A percentile compares a stretch with the other conserved stretches of the same genome.
Evolutionary conservation across 2,113 vertebrate species (phyloP).

Genomic region (Desmodus rotundus): DNA sequence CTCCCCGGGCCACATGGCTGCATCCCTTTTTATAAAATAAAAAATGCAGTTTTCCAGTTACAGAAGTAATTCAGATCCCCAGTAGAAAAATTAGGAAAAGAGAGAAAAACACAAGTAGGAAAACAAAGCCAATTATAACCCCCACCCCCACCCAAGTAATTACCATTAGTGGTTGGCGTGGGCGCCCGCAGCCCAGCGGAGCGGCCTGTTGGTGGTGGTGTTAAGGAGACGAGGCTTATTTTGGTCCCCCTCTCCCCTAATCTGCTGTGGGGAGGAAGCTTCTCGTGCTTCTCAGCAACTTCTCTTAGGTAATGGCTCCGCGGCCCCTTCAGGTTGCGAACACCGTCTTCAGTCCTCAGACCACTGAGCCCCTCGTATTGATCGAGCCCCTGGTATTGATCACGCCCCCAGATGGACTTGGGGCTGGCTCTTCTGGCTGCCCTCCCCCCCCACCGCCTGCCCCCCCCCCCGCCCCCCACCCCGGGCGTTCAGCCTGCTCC

Average conservation of each 20-base stretch:
- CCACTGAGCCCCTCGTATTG: too few relatives aligned
- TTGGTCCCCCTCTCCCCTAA: background rate
- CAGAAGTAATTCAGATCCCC: background rate
- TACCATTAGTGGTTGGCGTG: fast-evolving
- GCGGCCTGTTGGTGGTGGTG: too few relatives aligned
- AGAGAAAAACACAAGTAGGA: background rate
- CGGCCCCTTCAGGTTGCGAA: background rate
- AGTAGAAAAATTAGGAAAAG: background rate
- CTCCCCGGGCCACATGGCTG: too few relatives aligned
- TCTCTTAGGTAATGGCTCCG: background rate
- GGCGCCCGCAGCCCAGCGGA: fast-evolving
- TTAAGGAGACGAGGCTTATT: too few relatives aligned
- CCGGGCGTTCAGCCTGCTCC: too few relatives aligned
- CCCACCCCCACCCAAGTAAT: background rate
- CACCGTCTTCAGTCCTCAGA: background rate
- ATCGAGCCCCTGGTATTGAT: too few relatives aligned
- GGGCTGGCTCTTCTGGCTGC: too few relatives aligned
- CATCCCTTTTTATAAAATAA: background rate
- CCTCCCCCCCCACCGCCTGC: too few relatives aligned
- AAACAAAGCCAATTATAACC: background rate
- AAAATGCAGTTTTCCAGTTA: background rate
- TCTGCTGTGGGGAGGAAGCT: too few relatives aligned
- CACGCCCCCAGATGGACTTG: background rate
- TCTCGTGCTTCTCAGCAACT: background rate
- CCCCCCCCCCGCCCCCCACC: too few relatives aligned